These are phyloP conservation scores for Todiramphus saurophagus DNA, from an alignment of 2,113 vertebrate genomes.

Conservation along the genomic window DNA sequence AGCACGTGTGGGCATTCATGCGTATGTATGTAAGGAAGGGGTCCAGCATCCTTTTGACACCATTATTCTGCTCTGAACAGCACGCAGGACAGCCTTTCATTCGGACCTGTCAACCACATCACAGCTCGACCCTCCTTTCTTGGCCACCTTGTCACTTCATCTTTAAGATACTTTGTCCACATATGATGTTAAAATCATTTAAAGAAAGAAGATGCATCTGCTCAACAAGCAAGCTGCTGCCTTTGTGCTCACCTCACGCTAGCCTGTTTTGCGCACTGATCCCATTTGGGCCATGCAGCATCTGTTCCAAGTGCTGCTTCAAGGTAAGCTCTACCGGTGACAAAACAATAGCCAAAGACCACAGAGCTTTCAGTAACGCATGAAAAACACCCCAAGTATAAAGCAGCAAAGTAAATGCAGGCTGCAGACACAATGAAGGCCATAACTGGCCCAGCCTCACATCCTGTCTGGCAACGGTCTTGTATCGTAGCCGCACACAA, in stretches of 20 bases:
- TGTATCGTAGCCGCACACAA: background rate
- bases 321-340: background rate
- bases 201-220: background rate
- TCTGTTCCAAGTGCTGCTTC: background rate
- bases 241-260: background rate
- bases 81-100: fast-evolving
- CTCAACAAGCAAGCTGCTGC: background rate
- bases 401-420: background rate
- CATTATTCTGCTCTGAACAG: background rate
- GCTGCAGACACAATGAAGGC: background rate
- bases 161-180: background rate
- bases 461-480: background rate
- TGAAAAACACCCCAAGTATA: background rate
- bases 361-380: background rate
- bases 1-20: background rate
- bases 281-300: background rate
- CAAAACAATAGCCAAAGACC: background rate
- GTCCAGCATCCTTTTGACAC: background rate
- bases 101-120: background rate
- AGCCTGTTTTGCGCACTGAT: fast-evolving
- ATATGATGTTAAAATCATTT: background rate
- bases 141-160: background rate
- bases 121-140: background rate
- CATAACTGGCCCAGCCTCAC: background rate
- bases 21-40: background rate